Conservation (phyloP, 2,113 vertebrate genomes). For the Pongo abelii region DNA sequence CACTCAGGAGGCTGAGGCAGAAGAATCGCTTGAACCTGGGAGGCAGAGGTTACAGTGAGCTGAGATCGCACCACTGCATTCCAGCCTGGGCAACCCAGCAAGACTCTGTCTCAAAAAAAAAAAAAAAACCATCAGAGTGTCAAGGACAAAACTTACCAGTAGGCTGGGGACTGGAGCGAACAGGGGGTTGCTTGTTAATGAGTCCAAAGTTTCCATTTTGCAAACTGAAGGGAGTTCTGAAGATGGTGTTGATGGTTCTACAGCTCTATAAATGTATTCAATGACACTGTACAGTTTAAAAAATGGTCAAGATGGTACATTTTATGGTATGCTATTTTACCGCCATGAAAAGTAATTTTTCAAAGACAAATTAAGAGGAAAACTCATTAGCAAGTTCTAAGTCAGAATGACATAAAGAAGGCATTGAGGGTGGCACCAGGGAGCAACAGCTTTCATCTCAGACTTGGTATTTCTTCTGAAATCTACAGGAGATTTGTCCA, state of each 20-base stretch:
- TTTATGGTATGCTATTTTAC: neutral
- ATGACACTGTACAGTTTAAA: neutral
- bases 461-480: neutral
- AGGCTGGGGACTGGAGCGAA: neutral
- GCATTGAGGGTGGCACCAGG: neutral
- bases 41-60: no score
- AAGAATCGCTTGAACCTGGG: no score
- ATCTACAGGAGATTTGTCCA: neutral
- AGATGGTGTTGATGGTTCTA: accelerated
- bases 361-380: neutral
- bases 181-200: neutral
- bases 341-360: neutral
- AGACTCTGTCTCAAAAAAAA: no score
- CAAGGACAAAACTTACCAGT: neutral
- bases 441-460: no score
- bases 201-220: no score
- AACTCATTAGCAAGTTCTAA: neutral
- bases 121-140: neutral
- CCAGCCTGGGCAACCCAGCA: no score
- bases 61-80: no score
- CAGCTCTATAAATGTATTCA: accelerated
- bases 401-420: neutral
- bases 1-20: no score
- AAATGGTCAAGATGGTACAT: neutral
- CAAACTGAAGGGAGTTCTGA: neutral